Conservation (phyloP, 1,140 invertebrate species). For the Choristoneura fumiferana region DNA sequence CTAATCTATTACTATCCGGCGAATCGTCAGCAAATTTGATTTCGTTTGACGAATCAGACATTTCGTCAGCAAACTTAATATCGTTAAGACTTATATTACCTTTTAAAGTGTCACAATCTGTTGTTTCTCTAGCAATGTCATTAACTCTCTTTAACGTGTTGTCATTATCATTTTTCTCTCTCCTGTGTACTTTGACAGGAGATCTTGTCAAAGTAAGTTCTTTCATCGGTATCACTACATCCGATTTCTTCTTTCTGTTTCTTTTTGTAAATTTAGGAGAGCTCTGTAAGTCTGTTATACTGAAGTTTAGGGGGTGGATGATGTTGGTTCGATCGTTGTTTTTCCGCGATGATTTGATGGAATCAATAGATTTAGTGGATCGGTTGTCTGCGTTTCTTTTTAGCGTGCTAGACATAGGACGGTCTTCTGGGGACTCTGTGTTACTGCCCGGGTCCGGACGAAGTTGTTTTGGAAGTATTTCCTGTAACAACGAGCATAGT, state of each 20-base stretch:
- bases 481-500: slow-evolving; percentile 39
- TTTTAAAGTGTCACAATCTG: slow-evolving; percentile 52
- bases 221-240: slow-evolving; percentile 66
- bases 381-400: slow-evolving; percentile 47
- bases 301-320: slow-evolving; percentile 75
- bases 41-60: slow-evolving; percentile 72
- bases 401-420: slow-evolving; percentile 43
- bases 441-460: slow-evolving; percentile 78
- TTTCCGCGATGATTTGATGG: slow-evolving; percentile 62
- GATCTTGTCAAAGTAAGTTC: slow-evolving; percentile 61
- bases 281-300: slow-evolving; percentile 64
- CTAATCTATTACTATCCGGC: slow-evolving; percentile 65
- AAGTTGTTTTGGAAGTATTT: slow-evolving; percentile 76
- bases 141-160: slow-evolving; percentile 64
- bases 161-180: slow-evolving; percentile 57
- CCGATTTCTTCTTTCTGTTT: slow-evolving; percentile 56
- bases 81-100: slow-evolving; percentile 57
- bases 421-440: slow-evolving; percentile 75
- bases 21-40: slow-evolving; percentile 73
- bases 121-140: slow-evolving; percentile 52
- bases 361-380: slow-evolving; percentile 56
- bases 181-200: slow-evolving; percentile 56
- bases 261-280: slow-evolving; percentile 57
- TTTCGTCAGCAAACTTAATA: slow-evolving; percentile 73
- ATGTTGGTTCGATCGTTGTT: slow-evolving; percentile 65